Evolutionary conservation across 2,888 invertebrate species (phyloP), one percentile per base, ranked within the genome.

Genomic region (Drosophila picticornis): DNA sequence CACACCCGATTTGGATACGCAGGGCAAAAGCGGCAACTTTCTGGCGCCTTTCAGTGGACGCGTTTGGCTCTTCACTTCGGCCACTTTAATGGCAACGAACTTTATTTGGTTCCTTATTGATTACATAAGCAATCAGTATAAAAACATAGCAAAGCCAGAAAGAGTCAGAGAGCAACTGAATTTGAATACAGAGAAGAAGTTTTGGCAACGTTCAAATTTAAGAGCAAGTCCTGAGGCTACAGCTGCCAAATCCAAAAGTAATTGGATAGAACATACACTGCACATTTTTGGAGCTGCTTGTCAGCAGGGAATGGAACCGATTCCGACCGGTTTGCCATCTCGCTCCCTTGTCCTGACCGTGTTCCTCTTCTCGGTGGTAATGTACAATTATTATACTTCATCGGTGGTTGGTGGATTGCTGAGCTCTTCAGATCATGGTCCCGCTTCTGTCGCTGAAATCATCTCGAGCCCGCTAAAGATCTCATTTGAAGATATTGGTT

Each of bases 321-420:
- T 87, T 64, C 91, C 93, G 4, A 80, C 63, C 7, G 83, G 81
- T 27, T 58, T 84, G 9, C 67, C 92, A 0, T 84, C 88, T 0
- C 91, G 92, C 4, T 88, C 90, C 6, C 79, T 93, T 19, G 81
- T 90, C 0, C 77, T 92, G 5, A 90, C 91, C 0, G 70, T 91
- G 19, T 90, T 92, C 50, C 25, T 91, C 3, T 92, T 91, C 58
- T 91, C 92, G 0, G 55, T 93, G 16, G 78, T 93, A 11, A 85
- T 93, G 84, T 93, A 92, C 29, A 93, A 93, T 56, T 93, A 91
- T 72, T 93, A 93, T 58, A 93, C 93, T 6, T 93, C 93, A 10
- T 92, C 93, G 0, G 91, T 93, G 1, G 93, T 93, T 46, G 93
- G 93, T n/a, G 92, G 92, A 6, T 72, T 93, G 25, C 69, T 93